Percentiles rank a stretch among this genome's conserved stretches.
phyloP scores from a whole-genome alignment of 2,888 invertebrate species.

The Athalia circularis region DNA sequence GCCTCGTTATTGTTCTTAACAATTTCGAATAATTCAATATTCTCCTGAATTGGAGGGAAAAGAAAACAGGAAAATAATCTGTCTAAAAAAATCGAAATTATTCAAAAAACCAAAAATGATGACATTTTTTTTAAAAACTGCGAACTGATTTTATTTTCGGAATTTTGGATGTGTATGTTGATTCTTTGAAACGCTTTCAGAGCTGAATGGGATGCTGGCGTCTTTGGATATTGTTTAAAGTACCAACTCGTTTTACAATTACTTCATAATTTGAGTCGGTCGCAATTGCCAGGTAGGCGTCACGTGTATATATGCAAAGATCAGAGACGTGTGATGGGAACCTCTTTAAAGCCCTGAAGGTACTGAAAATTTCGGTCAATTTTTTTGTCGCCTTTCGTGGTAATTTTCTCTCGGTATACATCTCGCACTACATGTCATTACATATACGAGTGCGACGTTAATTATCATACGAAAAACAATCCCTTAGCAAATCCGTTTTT shows the following conservation, averaged over 20 bases:
- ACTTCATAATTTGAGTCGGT: not conserved
- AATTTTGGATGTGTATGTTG: too few species aligned
- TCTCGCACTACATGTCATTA: constrained; percentile 8
- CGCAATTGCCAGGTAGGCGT: not conserved
- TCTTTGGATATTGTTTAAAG: not conserved
- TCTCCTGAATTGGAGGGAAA: too few species aligned
- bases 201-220: too few species aligned
- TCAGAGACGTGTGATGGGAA: not conserved
- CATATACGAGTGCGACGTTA: not conserved
- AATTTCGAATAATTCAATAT: too few species aligned
- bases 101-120: too few species aligned
- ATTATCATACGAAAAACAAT: constrained; percentile 3
- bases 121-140: too few species aligned
- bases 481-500: constrained; percentile 63
- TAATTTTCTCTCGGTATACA: not conserved
- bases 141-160: too few species aligned
- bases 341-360: not conserved
- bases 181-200: too few species aligned
- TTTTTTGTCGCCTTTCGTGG: not conserved
- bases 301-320: not conserved
- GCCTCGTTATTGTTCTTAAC: too few species aligned
- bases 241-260: not conserved
- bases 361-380: constrained; percentile 21
- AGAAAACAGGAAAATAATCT: too few species aligned
- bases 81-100: too few species aligned